Evolutionary conservation across 2,888 invertebrate genomes (phyloP).

Genomic region (Cataglyphis livida): DNA sequence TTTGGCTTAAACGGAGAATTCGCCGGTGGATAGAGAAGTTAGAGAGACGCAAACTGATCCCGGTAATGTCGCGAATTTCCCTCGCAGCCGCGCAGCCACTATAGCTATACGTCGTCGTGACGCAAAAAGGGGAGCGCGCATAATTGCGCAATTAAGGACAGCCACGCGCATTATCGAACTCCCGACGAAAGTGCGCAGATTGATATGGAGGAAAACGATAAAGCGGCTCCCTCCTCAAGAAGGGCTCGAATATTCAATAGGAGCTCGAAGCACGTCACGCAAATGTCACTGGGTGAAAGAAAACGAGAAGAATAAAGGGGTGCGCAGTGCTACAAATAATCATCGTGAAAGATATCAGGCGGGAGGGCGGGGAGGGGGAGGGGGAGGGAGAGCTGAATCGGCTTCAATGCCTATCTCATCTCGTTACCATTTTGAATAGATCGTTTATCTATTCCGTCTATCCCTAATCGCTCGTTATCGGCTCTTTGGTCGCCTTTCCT

Average conservation of each 20-base stretch:
- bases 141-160: conserved; percentile 45
- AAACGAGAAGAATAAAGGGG: not conserved
- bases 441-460: not conserved
- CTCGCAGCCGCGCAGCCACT: conserved; percentile 54
- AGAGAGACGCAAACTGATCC: conserved; percentile 54
- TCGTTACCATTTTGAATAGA: not conserved
- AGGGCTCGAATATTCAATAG: not conserved
- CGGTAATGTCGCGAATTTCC: conserved; percentile 61
- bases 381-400: not conserved
- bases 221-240: not conserved
- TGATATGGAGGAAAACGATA: not conserved
- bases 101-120: conserved; percentile 54
- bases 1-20: conserved; percentile 71
- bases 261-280: not conserved
- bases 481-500: not conserved
- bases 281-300: not conserved
- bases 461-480: conserved; percentile 11
- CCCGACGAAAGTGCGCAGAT: conserved; percentile 30
- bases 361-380: too few species aligned
- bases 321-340: not conserved
- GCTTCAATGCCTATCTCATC: not conserved
- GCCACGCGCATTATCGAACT: conserved; percentile 22
- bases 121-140: conserved; percentile 34
- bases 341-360: not conserved
- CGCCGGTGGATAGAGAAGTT: conserved; percentile 70